Base-by-base conservation (phyloP, 2,797 vertebrate species). In the Crocidura indochinensis region DNA sequence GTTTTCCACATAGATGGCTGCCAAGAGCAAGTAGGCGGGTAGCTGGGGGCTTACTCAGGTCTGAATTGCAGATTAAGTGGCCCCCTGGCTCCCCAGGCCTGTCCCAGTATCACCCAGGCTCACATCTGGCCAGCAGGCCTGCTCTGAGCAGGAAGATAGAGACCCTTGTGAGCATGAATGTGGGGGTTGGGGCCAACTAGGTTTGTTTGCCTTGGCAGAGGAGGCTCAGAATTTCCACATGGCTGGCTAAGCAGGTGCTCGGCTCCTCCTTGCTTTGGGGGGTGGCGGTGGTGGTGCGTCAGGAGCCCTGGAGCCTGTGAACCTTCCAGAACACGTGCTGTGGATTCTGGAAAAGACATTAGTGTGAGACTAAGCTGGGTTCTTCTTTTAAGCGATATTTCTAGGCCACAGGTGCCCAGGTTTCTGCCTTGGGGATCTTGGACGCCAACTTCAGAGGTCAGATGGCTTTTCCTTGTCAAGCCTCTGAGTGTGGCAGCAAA, bases 211-310 rank as follows among this genome's bases (percentile, higher is more conserved):
- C 95, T 90, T 90, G 94, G 84, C 90, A 46, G 53, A 49, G 53
- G 8, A 46, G 77, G 19, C 92, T n/a, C 31, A 24, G 44, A 91
- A 29, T 93, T 92, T 91, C 49, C 79, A 75, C 38, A 29, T 68
- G 91, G 71, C 78, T 93, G 74, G 60, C 82, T 71, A 79, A 90
- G 95, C 91, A 96, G 95, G 95, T 95, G 92, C 68, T 76, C 87
- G 84, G 64, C 69, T 60, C 47, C 71, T 95, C 69, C 87, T 17
- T 22, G 65, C 20, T 46, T 49, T 91, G 51, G 47, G 71, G 69
- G 62, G 15, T 88, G 38, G 38, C 38, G 38, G 38, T 38, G 38
- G 38, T 38, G 38, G 38, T 38, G 27, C 31, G 73, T 1, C 2
- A 38, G 44, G 60, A 93, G 64, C 65, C 29, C 17, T 20, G 79